Conservation (phyloP, 2,888 invertebrate species). For the Drosophila crucigera region DNA sequence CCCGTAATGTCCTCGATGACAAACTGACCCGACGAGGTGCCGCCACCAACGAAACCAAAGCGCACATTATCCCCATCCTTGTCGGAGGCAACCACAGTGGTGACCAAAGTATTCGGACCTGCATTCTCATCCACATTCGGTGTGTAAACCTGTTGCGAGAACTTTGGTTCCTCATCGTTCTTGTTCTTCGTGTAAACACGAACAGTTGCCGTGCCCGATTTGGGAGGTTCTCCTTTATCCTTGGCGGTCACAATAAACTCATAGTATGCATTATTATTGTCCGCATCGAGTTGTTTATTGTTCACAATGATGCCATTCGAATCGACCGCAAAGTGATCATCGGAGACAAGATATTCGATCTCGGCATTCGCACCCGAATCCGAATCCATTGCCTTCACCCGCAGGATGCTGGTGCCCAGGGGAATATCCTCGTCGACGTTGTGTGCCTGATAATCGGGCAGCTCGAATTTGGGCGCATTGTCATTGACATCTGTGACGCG, state of each 20-base stretch:
- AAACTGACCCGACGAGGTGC: slow-evolving; percentile 95
- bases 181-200: slow-evolving; percentile 98
- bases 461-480: slow-evolving; percentile 97
- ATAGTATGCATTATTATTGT: slow-evolving; percentile 98
- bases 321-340: slow-evolving; percentile 98
- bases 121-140: slow-evolving; percentile 98
- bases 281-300: slow-evolving; percentile 96
- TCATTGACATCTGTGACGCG: slow-evolving; percentile 98
- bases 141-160: slow-evolving; percentile 98
- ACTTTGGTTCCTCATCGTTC: slow-evolving; percentile 98
- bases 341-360: slow-evolving; percentile 95
- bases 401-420: slow-evolving; percentile 95
- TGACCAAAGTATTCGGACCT: slow-evolving; percentile 96
- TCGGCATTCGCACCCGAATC: slow-evolving; percentile 98
- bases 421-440: slow-evolving; percentile 98
- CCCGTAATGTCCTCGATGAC: slow-evolving; percentile 98
- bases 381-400: slow-evolving; percentile 97
- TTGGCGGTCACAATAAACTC: slow-evolving; percentile 97
- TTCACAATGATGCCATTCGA: slow-evolving; percentile 96
- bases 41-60: slow-evolving; percentile 96
- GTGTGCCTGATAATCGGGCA: slow-evolving; percentile 98
- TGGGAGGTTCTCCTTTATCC: slow-evolving; percentile 97
- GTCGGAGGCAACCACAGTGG: slow-evolving; percentile 98
- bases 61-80: slow-evolving; percentile 98
- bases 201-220: slow-evolving; percentile 96